Evolutionary conservation across 53 echinoderm and acorn worm genomes (phyloP), one percentile per base, ranked within the genome.

Genomic region (Patiria pectinifera): DNA sequence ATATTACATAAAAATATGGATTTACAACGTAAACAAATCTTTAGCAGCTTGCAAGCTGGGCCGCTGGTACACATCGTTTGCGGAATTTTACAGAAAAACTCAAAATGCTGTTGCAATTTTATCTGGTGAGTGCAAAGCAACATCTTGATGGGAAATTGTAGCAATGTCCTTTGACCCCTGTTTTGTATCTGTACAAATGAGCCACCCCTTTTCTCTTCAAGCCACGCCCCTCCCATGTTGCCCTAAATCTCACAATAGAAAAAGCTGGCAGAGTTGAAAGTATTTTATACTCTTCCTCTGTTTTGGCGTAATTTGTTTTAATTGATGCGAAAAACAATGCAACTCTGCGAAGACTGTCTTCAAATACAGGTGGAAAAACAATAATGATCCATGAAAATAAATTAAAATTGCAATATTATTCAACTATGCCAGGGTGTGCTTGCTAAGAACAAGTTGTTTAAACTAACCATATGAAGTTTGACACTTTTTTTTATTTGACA

Each of bases 1-100:
- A 90, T 90, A 90, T 90, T 90, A 90, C 90, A 90, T 62, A 90
- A 90, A 90, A 90, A 80, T 90, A 80, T 80, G 81, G 77, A 90
- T 90, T 81, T 81, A 90, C 90, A 90, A 63, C 26, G 44, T 69
- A 90, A 88, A 62, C 45, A 80, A 58, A 43, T 84, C n/a, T 66
- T 66, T 7, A 14, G 86, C 58, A 74, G 75, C 86, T 87, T 18
- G 16, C 87, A 74, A 87, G 76, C 87, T 21, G 14, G 48, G 25
- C 49, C 15, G 12, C 66, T 85, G 43, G 25, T 84, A 53, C 35
- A 8, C 21, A 45, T 21, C 44, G 19, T 45, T 66, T 21, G 70
- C 69, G 4, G 14, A 16, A 85, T 16, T 85, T 46, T 6, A 43
- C 15, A 35, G 26, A 69, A 85, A 45, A 85, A 66, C 63, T 85